phyloP scores from a whole-genome alignment of 2,888 invertebrate genomes.

The Rhopalosiphum nymphaeae region DNA sequence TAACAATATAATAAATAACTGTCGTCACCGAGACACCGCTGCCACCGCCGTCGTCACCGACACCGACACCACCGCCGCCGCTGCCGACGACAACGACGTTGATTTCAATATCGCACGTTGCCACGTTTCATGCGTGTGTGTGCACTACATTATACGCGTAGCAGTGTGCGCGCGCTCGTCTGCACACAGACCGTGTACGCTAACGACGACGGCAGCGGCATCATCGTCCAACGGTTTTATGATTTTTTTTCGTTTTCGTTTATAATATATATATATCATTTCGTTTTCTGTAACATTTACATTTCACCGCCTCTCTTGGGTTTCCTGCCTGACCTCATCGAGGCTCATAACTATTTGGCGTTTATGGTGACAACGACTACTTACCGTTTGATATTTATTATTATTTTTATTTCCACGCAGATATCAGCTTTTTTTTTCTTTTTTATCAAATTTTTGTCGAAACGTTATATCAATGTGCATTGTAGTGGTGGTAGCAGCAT shows the following conservation, averaged over 20 bases:
- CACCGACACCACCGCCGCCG: constrained; percentile 12
- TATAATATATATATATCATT: neutral
- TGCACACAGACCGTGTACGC: neutral
- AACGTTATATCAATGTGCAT: neutral
- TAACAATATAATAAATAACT: constrained; percentile 40
- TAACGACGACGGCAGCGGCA: neutral
- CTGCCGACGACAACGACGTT: neutral
- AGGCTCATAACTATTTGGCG: neutral
- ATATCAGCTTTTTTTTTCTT: neutral
- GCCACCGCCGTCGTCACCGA: neutral
- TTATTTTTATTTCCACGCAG: constrained; percentile 11
- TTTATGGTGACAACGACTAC: neutral
- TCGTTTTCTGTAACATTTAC: constrained; percentile 46
- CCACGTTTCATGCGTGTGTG: constrained; percentile 58
- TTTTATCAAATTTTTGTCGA: neutral
- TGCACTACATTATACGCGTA: constrained; percentile 30
- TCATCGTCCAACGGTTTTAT: constrained; percentile 24
- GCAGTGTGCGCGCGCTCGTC: constrained; percentile 16
- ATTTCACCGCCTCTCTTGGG: constrained; percentile 24
- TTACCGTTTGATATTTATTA: neutral
- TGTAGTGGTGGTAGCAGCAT: neutral
- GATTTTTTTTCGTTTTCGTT: neutral
- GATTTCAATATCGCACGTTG: constrained; percentile 63
- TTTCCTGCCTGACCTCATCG: constrained; percentile 51
- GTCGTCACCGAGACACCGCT: neutral